These are phyloP conservation scores for Malacoraja senta DNA, from an alignment of 2,797 vertebrate genomes.

Conservation along the genomic window DNA sequence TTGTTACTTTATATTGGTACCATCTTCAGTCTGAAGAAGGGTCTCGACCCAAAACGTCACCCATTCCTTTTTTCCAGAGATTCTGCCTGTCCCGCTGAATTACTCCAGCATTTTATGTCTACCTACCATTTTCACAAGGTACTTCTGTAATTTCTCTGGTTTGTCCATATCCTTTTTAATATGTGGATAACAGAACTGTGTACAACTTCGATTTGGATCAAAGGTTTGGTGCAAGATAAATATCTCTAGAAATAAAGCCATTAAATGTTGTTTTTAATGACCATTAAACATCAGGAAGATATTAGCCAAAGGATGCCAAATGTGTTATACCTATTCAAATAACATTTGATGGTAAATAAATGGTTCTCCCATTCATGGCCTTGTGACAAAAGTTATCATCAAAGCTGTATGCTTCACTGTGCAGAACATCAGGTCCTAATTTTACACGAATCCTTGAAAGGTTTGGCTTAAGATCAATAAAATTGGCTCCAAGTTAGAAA, in stretches of 20 bases:
- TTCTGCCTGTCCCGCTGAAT: no score
- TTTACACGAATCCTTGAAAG: background rate
- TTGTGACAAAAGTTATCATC: background rate
- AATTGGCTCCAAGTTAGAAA: background rate
- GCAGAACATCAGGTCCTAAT: background rate
- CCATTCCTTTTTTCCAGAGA: no score
- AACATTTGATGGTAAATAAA: no score
- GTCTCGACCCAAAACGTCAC: no score
- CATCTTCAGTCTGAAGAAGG: background rate
- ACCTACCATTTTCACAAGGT: background rate
- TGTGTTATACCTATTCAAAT: no score
- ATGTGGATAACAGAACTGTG: background rate
- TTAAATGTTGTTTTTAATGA: background rate
- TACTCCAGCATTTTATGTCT: no score
- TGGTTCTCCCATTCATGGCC: no score
- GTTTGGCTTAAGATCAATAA: background rate
- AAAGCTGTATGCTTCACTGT: background rate
- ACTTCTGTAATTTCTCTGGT: background rate
- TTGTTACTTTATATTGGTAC: background rate
- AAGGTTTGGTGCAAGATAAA: background rate
- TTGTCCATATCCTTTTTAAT: background rate
- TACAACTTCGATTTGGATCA: background rate
- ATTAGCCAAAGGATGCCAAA: no score
- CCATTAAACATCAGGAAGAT: background rate
- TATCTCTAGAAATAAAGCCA: background rate